phyloP scores from a whole-genome alignment of 2,888 invertebrate genomes.

The Drosophila formosana region DNA sequence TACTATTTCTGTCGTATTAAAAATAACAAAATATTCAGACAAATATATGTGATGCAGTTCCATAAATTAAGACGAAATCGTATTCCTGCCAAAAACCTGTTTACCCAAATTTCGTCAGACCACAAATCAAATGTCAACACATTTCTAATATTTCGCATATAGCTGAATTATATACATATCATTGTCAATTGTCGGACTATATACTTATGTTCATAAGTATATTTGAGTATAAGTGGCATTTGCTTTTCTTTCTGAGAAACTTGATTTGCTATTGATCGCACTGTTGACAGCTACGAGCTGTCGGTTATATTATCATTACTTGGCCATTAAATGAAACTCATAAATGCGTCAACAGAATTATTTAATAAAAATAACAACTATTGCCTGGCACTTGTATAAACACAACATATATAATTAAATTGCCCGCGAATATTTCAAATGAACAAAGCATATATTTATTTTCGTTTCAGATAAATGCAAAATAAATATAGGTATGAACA shows the following conservation, averaged over 20 bases:
- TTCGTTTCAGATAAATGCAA: neutral
- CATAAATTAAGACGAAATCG: constrained; percentile 16
- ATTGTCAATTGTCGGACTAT: constrained; percentile 14
- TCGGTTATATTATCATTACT: constrained; percentile 38
- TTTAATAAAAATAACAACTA: constrained; percentile 25
- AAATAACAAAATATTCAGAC: constrained; percentile 2
- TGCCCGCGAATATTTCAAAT: neutral
- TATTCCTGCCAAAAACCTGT: constrained; percentile 15
- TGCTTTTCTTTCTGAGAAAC: constrained; percentile 16
- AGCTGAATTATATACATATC: constrained; percentile 3
- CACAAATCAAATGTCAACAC: constrained; percentile 32
- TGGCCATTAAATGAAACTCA: constrained; percentile 37
- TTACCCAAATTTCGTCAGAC: constrained; percentile 13
- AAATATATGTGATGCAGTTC: constrained; percentile 8
- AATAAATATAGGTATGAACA: neutral
- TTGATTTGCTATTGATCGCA: constrained; percentile 41
- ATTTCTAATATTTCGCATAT: constrained; percentile 10
- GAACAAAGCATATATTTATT: neutral
- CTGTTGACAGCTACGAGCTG: constrained; percentile 38
- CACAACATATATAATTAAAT: neutral
- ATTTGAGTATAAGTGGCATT: constrained; percentile 3
- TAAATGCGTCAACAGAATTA: constrained; percentile 39
- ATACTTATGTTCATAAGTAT: neutral
- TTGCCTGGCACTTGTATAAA: constrained; percentile 25
- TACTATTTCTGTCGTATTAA: neutral